Base-by-base conservation (phyloP, 2,888 invertebrate genomes). In the Arge pagana region DNA sequence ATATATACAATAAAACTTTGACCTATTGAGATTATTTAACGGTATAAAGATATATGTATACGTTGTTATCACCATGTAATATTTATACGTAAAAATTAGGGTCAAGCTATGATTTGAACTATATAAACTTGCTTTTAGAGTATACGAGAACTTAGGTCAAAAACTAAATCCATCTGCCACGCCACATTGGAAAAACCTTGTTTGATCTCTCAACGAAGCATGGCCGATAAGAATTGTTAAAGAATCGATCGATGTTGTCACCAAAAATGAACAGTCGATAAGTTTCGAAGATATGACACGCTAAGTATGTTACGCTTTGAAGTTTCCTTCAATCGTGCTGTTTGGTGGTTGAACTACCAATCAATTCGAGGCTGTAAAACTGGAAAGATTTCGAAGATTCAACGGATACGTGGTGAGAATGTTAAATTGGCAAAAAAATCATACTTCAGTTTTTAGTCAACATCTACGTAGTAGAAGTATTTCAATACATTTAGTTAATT, bases 1-100 rank as follows among this genome's bases (percentile, higher is more conserved):
- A 45, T 45, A 45, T n/a, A n/a, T 45, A 45, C 33, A 45, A 45
- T 45, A 45, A 45, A 45, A 35, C 45, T 45, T 45, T 45, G 33
- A 45, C 23, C 35, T 33, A 45, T 45, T 11, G 35, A 45, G 35
- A 45, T 33, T 24, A 45, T 45, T 45, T n/a, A 33, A 45, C 33
- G 35, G 21, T 35, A 33, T 23, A 33, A 45, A 45, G 13, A 45
- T 35, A 33, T n/a, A n/a, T n/a, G n/a, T n/a, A n/a, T n/a, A n/a
- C n/a, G n/a, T n/a, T n/a, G n/a, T n/a, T n/a, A n/a, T n/a, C n/a
- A n/a, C n/a, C n/a, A 45, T 45, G 15, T 33, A 33, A 33, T 11
- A 11, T 11, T 33, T 11, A n/a, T 33, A 13, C 15, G n/a, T 45
- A 45, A 23, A 45, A 45, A 45, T 45, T 45, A n/a, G n/a, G n/a